Base-by-base conservation (phyloP, 1,140 invertebrate species). In the Limonius californicus region DNA sequence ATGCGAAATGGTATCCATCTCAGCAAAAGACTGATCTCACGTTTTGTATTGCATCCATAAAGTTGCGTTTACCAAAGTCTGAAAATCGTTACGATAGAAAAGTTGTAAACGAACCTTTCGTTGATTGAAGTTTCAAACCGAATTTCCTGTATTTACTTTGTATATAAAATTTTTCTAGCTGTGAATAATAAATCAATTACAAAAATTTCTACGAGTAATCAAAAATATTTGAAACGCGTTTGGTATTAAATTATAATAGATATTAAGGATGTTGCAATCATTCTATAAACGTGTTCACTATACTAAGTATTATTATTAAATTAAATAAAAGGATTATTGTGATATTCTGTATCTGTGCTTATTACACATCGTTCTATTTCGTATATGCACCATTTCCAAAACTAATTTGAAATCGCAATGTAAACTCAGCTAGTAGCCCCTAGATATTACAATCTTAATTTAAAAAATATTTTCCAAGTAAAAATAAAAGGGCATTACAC, bases 161-260 rank as follows among this genome's bases (percentile, higher is more conserved):
- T 50, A 50, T 12, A 50, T 50, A 50, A n/a, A n/a, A 19, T 18
- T 18, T 50, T 50, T 16, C 16, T 50, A 50, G 45, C 45, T 50
- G 45, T 50, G 45, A 50, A 50, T 19, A 50, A 50, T 12, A 6
- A 50, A 50, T 50, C 19, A 21, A 50, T n/a, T n/a, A n/a, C n/a
- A n/a, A n/a, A n/a, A n/a, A n/a, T 50, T 18, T 7, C 2, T 18
- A 50, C 19, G 19, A 11, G 6, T 2, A 50, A 19, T 7, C 2
- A n/a, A 50, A 50, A 50, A 50, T 18, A 6, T 18, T 50, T 19
- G 20, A 50, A 7, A n/a, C n/a, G n/a, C n/a, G n/a, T n/a, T n/a
- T n/a, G n/a, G n/a, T 4, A 21, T 50, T 6, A 50, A 19, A 2
- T 12, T 19, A 3, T 6, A 19, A 50, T 50, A 9, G 8, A 50